A percentile compares a stretch with the other conserved stretches of the same genome.
These are phyloP conservation scores for Sesamia inferens DNA, from an alignment of 2,888 invertebrate genomes.

Conservation along the genomic window DNA sequence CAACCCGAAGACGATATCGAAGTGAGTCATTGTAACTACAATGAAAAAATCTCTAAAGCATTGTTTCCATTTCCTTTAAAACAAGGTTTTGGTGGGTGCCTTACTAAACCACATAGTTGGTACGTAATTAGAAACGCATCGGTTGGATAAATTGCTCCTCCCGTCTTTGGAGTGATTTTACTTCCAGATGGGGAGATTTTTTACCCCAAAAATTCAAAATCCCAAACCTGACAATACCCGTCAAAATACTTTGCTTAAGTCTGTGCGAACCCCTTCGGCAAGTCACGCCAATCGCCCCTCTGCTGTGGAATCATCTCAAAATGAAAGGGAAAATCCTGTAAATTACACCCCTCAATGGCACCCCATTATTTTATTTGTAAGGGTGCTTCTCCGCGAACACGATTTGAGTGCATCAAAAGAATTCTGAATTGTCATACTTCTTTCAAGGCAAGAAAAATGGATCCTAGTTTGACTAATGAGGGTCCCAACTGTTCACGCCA, in stretches of 20 bases:
- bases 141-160: too few relatives aligned
- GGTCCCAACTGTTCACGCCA: neutral
- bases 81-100: too few relatives aligned
- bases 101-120: too few relatives aligned
- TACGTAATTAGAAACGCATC: too few relatives aligned
- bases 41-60: too few relatives aligned
- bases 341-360: conserved; percentile 83
- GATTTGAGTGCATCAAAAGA: conserved; percentile 61
- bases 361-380: conserved; percentile 81
- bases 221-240: conserved; percentile 25
- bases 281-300: conserved; percentile 80
- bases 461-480: conserved; percentile 45
- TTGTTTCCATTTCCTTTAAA: too few relatives aligned
- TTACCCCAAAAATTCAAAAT: conserved; percentile 3
- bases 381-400: conserved; percentile 63
- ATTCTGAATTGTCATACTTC: conserved; percentile 54
- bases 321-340: conserved; percentile 85
- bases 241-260: conserved; percentile 47
- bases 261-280: conserved; percentile 72
- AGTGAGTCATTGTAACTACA: too few relatives aligned
- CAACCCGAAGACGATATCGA: too few relatives aligned
- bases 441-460: conserved; percentile 35
- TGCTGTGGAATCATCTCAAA: conserved; percentile 82
- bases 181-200: neutral
- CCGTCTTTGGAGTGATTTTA: neutral